Evolutionary conservation across 2,797 vertebrate species (phyloP).

Genomic region (Cygnus olor): DNA sequence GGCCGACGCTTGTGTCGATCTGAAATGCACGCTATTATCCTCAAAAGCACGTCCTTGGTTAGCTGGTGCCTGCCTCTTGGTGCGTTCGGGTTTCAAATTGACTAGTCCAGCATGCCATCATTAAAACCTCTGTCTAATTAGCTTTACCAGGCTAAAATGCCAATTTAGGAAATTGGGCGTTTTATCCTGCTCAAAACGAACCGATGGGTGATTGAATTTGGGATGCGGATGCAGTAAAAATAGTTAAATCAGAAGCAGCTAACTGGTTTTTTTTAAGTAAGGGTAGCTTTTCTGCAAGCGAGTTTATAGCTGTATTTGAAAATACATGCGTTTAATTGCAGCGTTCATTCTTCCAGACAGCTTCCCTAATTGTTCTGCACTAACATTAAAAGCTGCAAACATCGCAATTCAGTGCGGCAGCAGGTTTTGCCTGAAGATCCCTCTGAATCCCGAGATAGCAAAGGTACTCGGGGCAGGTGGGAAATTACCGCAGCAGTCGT

Average conservation of each 20-base stretch:
- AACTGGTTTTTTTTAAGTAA: neutral
- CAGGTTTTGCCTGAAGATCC: neutral
- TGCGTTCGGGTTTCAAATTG: neutral
- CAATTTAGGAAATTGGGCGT: neutral
- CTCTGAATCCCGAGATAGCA: neutral
- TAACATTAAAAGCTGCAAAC: neutral
- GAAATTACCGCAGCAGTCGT: neutral
- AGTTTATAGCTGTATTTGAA: neutral
- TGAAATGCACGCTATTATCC: neutral
- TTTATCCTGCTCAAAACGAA: neutral
- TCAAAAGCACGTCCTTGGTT: neutral
- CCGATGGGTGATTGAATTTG: neutral
- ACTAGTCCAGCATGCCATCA: neutral
- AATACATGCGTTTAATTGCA: neutral
- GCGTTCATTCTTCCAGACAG: neutral
- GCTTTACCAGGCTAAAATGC: neutral
- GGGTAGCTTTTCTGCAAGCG: neutral
- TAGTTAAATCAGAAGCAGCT: neutral
- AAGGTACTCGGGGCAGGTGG: neutral
- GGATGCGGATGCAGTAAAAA: constrained; percentile 9
- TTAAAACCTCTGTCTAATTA: constrained; percentile 30
- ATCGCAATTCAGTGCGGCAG: neutral
- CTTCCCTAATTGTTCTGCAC: constrained; percentile 11
- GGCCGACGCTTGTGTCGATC: neutral
- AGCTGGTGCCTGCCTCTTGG: neutral